A percentile compares a stretch with the other conserved stretches of the same genome.
Evolutionary conservation across 2,113 vertebrate species (phyloP).

Genomic region (Pleuronectes platessa): DNA sequence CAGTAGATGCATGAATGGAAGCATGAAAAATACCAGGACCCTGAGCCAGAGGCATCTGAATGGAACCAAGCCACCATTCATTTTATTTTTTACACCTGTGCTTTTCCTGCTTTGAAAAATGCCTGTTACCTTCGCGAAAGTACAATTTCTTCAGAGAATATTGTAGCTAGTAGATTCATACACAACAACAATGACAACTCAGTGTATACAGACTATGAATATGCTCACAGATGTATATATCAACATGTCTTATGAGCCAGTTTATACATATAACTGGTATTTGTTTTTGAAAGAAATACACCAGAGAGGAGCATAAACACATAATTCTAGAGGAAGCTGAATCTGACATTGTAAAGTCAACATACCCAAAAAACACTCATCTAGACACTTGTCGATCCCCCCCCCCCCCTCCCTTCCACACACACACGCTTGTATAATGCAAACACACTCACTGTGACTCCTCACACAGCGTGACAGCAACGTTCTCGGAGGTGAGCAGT

Average conservation of each 20-base stretch:
- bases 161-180: background rate
- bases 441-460: background rate
- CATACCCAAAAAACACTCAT: background rate
- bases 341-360: background rate
- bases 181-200: background rate
- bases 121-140: background rate
- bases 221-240: background rate
- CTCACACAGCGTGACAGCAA: conserved; percentile 9
- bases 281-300: background rate
- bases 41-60: background rate
- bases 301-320: background rate
- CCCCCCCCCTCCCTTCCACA: background rate
- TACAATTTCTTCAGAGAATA: background rate
- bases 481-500: conserved; percentile 18
- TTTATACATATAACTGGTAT: background rate
- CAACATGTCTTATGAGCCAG: background rate
- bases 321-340: background rate
- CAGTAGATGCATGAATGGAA: too few relatives aligned
- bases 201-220: background rate
- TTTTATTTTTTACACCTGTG: background rate
- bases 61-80: background rate
- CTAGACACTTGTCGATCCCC: background rate
- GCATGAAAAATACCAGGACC: background rate
- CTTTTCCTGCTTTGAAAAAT: background rate
- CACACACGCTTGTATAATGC: background rate